Conservation (phyloP, 1,140 invertebrate genomes). For the Zaprionus inermis region DNA sequence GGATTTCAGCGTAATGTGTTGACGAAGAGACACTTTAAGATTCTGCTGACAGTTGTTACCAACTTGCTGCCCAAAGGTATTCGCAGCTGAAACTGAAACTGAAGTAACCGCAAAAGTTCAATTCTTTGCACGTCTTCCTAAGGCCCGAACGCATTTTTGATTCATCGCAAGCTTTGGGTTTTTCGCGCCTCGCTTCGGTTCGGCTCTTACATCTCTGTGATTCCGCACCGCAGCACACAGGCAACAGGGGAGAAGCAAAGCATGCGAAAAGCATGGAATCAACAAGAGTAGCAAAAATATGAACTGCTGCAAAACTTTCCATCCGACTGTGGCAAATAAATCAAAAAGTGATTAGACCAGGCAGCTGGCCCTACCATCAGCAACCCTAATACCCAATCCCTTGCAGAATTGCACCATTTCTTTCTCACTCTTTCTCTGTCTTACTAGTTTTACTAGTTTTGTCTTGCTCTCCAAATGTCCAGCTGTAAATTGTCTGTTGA, state of each 20-base stretch:
- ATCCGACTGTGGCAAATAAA: conserved; percentile 66
- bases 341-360: conserved; percentile 78
- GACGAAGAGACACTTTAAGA: conserved; percentile 25
- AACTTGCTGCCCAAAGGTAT: conserved; percentile 11
- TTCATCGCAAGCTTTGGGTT: conserved; percentile 15
- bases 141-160: conserved; percentile 11
- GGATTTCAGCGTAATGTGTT: conserved; percentile 40
- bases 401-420: not conserved
- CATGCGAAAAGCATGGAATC: conserved; percentile 32
- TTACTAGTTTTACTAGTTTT: too few relatives aligned
- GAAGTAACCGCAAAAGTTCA: not conserved
- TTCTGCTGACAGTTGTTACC: conserved; percentile 18
- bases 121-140: not conserved
- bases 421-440: not conserved
- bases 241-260: conserved; percentile 37
- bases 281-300: conserved; percentile 59
- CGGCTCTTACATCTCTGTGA: conserved; percentile 1
- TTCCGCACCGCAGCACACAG: conserved; percentile 6
- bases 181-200: not conserved
- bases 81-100: not conserved
- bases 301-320: conserved; percentile 67
- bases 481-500: conserved; percentile 79
- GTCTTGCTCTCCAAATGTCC: conserved; percentile 42
- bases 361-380: conserved; percentile 4
- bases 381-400: not conserved